These are phyloP conservation scores for Betta splendens DNA, from an alignment of 2,797 vertebrate genomes.

Conservation along the genomic window DNA sequence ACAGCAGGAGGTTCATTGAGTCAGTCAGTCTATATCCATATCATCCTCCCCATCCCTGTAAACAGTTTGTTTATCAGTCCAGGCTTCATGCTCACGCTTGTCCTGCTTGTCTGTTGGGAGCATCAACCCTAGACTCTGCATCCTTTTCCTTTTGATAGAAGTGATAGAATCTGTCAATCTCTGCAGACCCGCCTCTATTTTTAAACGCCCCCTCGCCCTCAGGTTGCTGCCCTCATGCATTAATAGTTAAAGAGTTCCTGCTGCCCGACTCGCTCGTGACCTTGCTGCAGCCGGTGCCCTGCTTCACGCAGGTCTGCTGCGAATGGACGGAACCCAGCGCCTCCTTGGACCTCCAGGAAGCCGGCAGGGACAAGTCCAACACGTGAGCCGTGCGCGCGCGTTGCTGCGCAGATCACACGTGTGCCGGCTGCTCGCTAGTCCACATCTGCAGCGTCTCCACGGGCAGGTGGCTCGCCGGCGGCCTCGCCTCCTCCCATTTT, in stretches of 20 bases:
- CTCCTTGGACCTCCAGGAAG: slow-evolving; percentile 26
- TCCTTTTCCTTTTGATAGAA: slow-evolving; percentile 21
- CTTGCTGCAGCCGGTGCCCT: slow-evolving; percentile 15
- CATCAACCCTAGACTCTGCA: too few species aligned
- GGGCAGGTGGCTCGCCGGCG: slow-evolving; percentile 53
- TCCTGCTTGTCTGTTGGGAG: too few species aligned
- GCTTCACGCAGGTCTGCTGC: slow-evolving; percentile 5
- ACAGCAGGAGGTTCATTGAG: too few species aligned
- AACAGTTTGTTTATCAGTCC: too few species aligned
- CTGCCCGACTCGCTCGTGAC: slow-evolving; percentile 13
- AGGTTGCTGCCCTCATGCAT: slow-evolving; percentile 15
- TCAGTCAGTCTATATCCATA: too few species aligned
- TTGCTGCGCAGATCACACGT: background rate
- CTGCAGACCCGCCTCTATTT: slow-evolving; percentile 11
- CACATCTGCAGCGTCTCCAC: slow-evolving; percentile 22
- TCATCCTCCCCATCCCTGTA: too few species aligned
- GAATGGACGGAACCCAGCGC: slow-evolving; percentile 20
- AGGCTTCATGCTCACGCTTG: too few species aligned
- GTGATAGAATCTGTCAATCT: background rate
- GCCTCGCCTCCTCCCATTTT: slow-evolving; percentile 50
- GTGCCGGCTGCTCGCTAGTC: background rate
- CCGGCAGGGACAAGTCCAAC: slow-evolving; percentile 11
- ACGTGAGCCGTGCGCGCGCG: background rate
- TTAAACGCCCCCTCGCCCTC: slow-evolving; percentile 11
- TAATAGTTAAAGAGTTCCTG: slow-evolving; percentile 21